Evolutionary conservation across 2,888 invertebrate genomes (phyloP).

Genomic region (Camptogramma bilineatum): DNA sequence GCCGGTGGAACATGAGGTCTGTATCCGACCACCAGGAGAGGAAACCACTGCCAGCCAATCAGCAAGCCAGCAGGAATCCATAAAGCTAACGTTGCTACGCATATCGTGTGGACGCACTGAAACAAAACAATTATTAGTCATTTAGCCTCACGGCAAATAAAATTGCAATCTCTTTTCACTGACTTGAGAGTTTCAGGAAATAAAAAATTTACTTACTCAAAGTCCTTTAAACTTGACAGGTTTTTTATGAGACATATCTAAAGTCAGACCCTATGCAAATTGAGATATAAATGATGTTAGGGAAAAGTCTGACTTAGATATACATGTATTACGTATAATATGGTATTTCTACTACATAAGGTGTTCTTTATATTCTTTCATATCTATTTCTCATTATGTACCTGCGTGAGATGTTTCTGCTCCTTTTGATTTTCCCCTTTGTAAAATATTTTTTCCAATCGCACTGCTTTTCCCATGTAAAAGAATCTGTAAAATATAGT

Average conservation of each 20-base stretch:
- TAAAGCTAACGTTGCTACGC: slow-evolving; percentile 72
- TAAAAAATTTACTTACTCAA: too few relatives aligned
- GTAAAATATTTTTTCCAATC: slow-evolving; percentile 76
- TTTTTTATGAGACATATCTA: too few relatives aligned
- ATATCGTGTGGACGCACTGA: slow-evolving; percentile 73
- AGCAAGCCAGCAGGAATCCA: slow-evolving; percentile 82
- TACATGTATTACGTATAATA: too few relatives aligned
- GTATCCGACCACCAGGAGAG: slow-evolving; percentile 69
- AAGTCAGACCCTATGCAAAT: too few relatives aligned
- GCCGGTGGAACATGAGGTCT: slow-evolving; percentile 77
- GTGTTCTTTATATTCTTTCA: background rate
- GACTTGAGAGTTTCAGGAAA: too few relatives aligned
- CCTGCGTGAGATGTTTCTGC: slow-evolving; percentile 76
- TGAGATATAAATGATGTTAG: too few relatives aligned
- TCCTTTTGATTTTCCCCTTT: slow-evolving; percentile 74
- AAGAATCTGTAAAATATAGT: slow-evolving; percentile 65
- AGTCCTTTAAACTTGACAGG: too few relatives aligned
- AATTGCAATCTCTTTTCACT: too few relatives aligned
- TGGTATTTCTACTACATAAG: too few relatives aligned
- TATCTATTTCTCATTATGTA: slow-evolving; percentile 39
- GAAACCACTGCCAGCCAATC: slow-evolving; percentile 79
- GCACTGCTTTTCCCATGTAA: slow-evolving; percentile 77
- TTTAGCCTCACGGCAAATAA: too few relatives aligned
- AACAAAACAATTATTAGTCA: slow-evolving; percentile 21
- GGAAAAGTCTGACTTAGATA: too few relatives aligned